A percentile compares a stretch with the other conserved stretches of the same genome.
Conservation (phyloP, 2,113 vertebrate genomes). For the Lophura nycthemera region DNA sequence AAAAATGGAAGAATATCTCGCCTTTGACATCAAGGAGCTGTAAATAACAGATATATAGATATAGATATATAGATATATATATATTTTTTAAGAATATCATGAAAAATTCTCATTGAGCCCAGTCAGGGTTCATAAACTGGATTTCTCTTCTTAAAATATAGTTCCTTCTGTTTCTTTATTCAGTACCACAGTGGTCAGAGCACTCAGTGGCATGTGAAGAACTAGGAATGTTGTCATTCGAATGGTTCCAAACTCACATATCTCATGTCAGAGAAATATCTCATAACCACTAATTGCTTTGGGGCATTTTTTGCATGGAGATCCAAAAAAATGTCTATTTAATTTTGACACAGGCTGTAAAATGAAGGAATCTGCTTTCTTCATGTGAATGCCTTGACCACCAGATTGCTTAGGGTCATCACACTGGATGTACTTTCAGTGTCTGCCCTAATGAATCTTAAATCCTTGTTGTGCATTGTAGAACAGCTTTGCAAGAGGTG, state of each 20-base stretch:
- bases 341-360: background rate
- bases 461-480: background rate
- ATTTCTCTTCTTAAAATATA: background rate
- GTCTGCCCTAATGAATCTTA: background rate
- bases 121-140: background rate
- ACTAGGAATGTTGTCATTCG: background rate
- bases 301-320: background rate
- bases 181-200: background rate
- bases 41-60: too few relatives aligned
- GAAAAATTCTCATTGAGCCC: background rate
- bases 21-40: conserved; percentile 84
- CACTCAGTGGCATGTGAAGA: background rate
- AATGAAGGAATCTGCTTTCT: background rate
- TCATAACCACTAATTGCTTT: background rate
- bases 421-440: background rate
- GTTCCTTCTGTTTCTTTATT: background rate
- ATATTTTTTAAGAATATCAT: background rate
- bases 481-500: background rate
- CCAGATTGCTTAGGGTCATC: background rate
- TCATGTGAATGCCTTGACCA: background rate
- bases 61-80: too few relatives aligned
- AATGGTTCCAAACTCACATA: background rate
- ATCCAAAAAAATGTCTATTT: background rate
- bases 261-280: background rate
- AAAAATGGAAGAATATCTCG: conserved; percentile 87